Evolutionary conservation across 2,113 vertebrate species (phyloP), one percentile per base, ranked within the genome.

Genomic region (Alligator mississippiensis): DNA sequence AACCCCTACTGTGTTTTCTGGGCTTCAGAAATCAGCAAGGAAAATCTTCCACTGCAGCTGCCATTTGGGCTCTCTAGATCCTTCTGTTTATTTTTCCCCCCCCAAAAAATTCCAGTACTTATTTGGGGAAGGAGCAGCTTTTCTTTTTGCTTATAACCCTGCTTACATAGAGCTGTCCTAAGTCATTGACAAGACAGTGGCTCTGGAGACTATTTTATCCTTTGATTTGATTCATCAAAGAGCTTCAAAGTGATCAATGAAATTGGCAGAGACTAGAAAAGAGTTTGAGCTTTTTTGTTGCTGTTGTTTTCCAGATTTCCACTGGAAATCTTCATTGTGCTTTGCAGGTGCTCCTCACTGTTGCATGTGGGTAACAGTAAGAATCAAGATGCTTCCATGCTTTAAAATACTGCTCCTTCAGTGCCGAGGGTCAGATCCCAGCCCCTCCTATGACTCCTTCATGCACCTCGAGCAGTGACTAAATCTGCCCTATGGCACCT

Each of bases 181-280:
- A 5, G 1, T 57, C 0, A 0, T 87, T 84, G 90, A 88, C 82
- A 85, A 93, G 93, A 93, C 87, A 84, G 14, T 60, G 77, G 47
- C 82, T 57, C 1, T 0, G 63, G 92, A 80, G 95, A 94, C 82
- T 15, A 88, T 95, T 96, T 93, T 94, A 72, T 91, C 89, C 55
- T 79, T 92, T 64, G 57, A 61, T 47, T 83, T 93, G 38, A 90
- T 58, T 88, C 60, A 27, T 38, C 30, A 90, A 96, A 90, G 78
- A 22, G 72, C 79, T 27, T 80, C 60, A 84, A 25, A 22, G 13
- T 92, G 93, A 90, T 91, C 85, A 82, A 66, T 93, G 92, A 96
- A 94, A 91, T 93, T 96, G 96, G 74, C 68, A 78, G 91, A 92
- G 92, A 82, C 59, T 76, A 97, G 93, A 96, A 96, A 96, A 96